Base-by-base conservation (phyloP, 2,888 invertebrate species). In the Drosophila differens region DNA sequence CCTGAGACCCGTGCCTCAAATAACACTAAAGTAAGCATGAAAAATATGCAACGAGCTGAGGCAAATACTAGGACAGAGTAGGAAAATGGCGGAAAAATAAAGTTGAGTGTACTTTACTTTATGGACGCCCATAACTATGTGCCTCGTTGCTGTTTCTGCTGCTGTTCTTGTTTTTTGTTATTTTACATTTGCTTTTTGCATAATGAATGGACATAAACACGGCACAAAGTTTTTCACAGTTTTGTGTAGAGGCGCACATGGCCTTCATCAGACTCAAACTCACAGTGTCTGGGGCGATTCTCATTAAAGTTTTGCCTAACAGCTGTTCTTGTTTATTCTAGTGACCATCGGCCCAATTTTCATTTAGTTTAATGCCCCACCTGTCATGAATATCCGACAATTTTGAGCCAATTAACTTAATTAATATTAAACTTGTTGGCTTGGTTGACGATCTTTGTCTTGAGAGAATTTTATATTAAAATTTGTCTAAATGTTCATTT, bases 141-240 rank as follows among this genome's bases (percentile, higher is more conserved):
- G 74, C 70, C 68, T 58, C 55, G 71, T 74, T 71, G 69, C 57
- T 60, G 63, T 39, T 54, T 58, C 69, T 57, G 65, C 68, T 51
- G 16, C 10, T 49, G 2, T 7, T 22, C n/a, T 22, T 47, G 47
- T 47, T 47, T 44, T 47, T 47, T 47, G 39, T 30, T 39, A 14
- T n/a, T 41, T 39, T 58, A 16, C 67, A 67, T 81, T 82, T 75
- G 85, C 79, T 85, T 79, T 90, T 88, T 87, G 87, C 87, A 87
- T 87, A 87, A 87, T 87, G 86, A 87, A 88, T 80, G 87, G 77
- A 76, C 83, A 83, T 76, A 80, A 88, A 88, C 76, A 82, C 62
- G 72, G 66, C 70, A 63, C 62, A 81, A 81, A 79, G 59, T 84
- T 82, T 65, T 70, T 65, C 67, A 70, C 73, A 71, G 62, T 79